Conservation (phyloP, 2,888 invertebrate species). For the Pterostichus niger region DNA sequence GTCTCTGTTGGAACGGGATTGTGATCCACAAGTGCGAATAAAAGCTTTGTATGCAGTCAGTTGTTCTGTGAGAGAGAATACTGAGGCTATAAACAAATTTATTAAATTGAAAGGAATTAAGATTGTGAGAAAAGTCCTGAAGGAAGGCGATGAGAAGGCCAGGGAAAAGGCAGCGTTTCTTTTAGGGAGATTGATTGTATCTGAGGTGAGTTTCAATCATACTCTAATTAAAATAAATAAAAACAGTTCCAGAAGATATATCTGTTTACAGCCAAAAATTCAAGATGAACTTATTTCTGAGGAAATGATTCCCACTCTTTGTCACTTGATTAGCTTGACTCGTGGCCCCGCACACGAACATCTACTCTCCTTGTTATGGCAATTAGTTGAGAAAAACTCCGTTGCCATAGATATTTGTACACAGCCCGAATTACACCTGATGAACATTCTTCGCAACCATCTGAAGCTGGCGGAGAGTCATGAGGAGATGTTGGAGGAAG, state of each 20-base stretch:
- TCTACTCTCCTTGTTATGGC: constrained; percentile 77
- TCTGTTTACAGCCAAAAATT: background rate
- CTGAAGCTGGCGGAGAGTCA: constrained; percentile 73
- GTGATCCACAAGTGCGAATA: constrained; percentile 80
- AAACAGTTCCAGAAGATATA: background rate
- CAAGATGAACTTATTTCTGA: background rate
- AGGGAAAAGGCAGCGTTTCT: constrained; percentile 88
- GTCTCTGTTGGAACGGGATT: constrained; percentile 79
- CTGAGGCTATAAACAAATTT: constrained; percentile 82
- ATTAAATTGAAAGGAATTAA: constrained; percentile 83
- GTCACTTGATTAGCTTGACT: constrained; percentile 67
- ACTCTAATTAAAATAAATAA: background rate
- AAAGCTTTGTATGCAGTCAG: constrained; percentile 90
- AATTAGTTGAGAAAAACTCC: constrained; percentile 76
- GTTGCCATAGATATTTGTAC: constrained; percentile 76
- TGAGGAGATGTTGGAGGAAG: constrained; percentile 72
- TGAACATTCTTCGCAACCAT: constrained; percentile 74
- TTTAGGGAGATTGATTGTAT: constrained; percentile 80
- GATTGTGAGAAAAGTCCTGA: constrained; percentile 81
- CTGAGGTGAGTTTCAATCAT: constrained; percentile 77
- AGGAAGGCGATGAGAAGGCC: constrained; percentile 80
- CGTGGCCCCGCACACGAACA: constrained; percentile 77
- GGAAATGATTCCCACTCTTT: background rate
- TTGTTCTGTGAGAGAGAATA: constrained; percentile 79
- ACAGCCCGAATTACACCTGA: constrained; percentile 76